These are phyloP conservation scores for Tricholaema leucomelas DNA, from an alignment of 2,113 vertebrate species.

Conservation along the genomic window DNA sequence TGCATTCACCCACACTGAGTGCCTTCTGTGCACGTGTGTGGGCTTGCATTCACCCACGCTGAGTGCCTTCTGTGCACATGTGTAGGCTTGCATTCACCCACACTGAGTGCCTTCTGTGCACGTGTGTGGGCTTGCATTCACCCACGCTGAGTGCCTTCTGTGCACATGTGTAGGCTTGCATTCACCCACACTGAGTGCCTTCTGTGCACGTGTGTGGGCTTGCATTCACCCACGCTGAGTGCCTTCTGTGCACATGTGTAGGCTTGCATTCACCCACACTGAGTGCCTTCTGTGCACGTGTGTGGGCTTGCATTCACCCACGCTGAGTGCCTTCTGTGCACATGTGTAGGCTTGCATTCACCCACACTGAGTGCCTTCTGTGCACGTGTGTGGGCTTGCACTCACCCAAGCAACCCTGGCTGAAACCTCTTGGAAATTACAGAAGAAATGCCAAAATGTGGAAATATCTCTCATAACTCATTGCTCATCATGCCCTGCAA, in stretches of 20 bases:
- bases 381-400: neutral
- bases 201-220: neutral
- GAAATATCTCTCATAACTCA: neutral
- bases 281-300: neutral
- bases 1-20: neutral
- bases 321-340: neutral
- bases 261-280: neutral
- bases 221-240: neutral
- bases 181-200: too few relatives aligned
- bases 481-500: neutral
- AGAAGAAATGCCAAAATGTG: neutral
- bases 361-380: too few relatives aligned
- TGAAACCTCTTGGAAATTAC: neutral
- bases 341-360: neutral
- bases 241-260: neutral
- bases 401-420: neutral
- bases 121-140: neutral
- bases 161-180: neutral
- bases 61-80: neutral
- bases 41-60: neutral
- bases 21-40: neutral
- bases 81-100: neutral
- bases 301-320: neutral
- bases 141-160: too few relatives aligned
- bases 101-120: neutral